Conservation (phyloP, 1,140 invertebrate genomes). For the Papilio glaucus region DNA sequence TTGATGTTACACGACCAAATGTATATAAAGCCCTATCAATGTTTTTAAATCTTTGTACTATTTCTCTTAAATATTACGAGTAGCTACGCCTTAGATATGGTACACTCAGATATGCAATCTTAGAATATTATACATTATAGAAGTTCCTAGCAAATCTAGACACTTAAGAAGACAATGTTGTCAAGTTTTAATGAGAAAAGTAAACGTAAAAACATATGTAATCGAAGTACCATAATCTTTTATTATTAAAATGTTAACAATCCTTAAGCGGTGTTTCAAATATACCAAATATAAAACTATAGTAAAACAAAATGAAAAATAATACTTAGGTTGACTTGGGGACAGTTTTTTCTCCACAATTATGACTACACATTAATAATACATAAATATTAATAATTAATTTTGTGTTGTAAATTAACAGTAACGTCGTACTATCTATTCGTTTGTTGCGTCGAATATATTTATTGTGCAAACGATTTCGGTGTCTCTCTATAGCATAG, state of each 20-base stretch:
- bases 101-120: constrained; percentile 33
- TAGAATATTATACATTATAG: constrained; percentile 10
- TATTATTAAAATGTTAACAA: too few species aligned
- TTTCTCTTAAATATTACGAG: constrained; percentile 27
- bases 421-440: constrained; percentile 55
- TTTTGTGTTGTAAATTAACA: constrained; percentile 48
- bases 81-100: constrained; percentile 38
- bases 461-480: constrained; percentile 61
- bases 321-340: too few species aligned
- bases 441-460: constrained; percentile 65
- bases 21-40: not conserved
- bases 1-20: not conserved
- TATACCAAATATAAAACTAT: too few species aligned
- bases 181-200: not conserved
- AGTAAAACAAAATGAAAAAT: too few species aligned
- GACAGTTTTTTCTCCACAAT: constrained; percentile 39
- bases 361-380: constrained; percentile 71
- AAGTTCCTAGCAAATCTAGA: constrained; percentile 28
- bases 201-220: not conserved
- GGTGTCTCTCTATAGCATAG: constrained; percentile 49
- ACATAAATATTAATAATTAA: constrained; percentile 33
- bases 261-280: not conserved
- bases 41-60: constrained; percentile 7
- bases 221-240: not conserved
- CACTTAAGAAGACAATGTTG: not conserved